A percentile compares a stretch with the other conserved stretches of the same genome.
Conservation (phyloP, 2,113 vertebrate genomes). For the Raja brachyura region DNA sequence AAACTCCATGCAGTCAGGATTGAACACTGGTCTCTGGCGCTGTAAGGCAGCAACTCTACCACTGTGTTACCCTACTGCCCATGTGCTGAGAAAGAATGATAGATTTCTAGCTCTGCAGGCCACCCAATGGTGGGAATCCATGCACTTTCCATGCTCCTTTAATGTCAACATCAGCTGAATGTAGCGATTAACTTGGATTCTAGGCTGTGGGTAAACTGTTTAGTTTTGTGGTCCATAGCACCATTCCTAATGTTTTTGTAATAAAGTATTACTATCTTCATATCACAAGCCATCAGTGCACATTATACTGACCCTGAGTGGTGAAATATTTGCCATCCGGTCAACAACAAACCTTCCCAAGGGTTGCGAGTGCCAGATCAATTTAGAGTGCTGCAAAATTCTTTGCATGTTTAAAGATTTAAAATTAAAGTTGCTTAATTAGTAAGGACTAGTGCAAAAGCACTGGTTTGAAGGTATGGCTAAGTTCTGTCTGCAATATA, state of each 20-base stretch:
- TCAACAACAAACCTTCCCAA: too few species aligned
- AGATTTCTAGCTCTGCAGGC: background rate
- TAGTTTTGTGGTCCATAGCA: background rate
- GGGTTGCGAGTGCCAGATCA: too few species aligned
- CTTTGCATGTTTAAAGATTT: background rate
- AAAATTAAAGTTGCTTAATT: background rate
- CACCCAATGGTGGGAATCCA: background rate
- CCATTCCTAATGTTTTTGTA: background rate
- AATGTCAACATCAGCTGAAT: background rate
- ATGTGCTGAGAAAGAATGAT: background rate
- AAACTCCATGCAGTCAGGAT: too few species aligned
- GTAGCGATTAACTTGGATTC: background rate
- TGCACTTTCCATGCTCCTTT: too few species aligned
- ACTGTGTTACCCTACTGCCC: too few species aligned
- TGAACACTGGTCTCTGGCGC: too few species aligned
- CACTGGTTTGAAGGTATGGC: background rate
- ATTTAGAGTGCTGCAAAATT: background rate
- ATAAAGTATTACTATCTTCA: background rate
- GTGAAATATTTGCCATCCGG: background rate
- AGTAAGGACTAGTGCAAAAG: background rate
- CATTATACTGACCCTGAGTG: background rate
- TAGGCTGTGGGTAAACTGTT: background rate
- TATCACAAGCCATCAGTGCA: background rate
- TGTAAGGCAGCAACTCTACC: too few species aligned
- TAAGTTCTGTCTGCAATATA: background rate